These are phyloP conservation scores for Spilogale gracilis DNA, from an alignment of 2,113 vertebrate species.

Conservation along the genomic window DNA sequence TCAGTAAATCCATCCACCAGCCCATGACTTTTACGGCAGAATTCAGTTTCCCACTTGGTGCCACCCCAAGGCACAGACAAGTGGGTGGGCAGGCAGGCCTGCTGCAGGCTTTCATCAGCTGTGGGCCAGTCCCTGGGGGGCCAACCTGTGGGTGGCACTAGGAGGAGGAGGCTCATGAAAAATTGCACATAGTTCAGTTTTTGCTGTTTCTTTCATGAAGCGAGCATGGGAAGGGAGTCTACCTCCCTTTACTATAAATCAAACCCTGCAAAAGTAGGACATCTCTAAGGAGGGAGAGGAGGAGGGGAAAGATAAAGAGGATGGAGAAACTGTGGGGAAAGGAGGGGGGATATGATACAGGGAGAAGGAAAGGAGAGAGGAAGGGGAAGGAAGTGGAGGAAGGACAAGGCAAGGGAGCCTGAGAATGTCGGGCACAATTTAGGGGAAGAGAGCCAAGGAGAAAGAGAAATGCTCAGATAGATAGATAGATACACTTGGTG, in stretches of 20 bases:
- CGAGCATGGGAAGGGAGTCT: not conserved
- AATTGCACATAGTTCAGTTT: conserved; percentile 7
- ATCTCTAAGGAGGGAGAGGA: not conserved
- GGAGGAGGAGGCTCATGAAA: not conserved
- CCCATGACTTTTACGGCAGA: not conserved
- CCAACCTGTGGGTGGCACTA: not conserved
- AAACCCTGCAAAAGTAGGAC: conserved; percentile 32
- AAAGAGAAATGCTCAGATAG: not conserved
- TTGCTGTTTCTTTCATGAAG: not conserved
- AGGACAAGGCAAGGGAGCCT: not conserved
- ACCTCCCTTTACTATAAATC: not conserved
- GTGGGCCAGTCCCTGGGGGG: not conserved
- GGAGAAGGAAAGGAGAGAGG: not conserved
- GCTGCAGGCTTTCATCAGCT: not conserved
- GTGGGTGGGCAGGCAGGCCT: not conserved
- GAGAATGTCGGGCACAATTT: not conserved
- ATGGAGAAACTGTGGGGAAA: not conserved
- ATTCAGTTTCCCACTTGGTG: not conserved
- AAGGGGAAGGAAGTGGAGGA: not conserved
- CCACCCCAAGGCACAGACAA: not conserved
- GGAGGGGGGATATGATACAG: not conserved
- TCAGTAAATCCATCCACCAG: not conserved
- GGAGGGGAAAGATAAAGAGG: not conserved
- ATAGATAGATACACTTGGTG: not conserved
- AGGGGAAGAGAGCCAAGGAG: not conserved